phyloP scores from a whole-genome alignment of 2,113 vertebrate genomes.

The Cacatua alba region DNA sequence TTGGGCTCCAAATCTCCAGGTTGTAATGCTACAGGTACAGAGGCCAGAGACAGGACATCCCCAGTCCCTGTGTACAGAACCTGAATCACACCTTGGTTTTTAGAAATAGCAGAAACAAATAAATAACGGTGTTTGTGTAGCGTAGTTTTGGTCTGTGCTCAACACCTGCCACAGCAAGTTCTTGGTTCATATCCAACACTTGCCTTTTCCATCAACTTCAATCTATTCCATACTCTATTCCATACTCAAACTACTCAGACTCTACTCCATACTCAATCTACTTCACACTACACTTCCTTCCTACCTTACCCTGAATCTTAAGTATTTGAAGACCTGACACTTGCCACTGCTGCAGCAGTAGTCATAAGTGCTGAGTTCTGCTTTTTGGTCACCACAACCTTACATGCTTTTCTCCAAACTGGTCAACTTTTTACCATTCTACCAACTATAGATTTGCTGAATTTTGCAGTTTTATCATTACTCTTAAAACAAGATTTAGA shows the following conservation, averaged over 20 bases:
- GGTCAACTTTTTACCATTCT: background rate
- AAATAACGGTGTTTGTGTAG: background rate
- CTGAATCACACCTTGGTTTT: background rate
- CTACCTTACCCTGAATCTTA: background rate
- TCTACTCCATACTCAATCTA: no score
- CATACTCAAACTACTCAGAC: background rate
- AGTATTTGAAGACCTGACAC: background rate
- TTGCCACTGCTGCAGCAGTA: background rate
- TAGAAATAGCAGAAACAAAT: background rate
- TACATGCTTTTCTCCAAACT: background rate
- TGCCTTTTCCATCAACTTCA: background rate
- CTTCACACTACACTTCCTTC: background rate
- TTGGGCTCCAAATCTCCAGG: fast-evolving
- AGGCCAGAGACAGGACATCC: background rate
- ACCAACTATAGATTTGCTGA: background rate
- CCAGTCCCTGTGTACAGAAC: background rate
- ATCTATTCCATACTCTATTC: background rate
- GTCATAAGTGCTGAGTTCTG: background rate
- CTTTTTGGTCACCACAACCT: background rate
- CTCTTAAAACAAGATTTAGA: background rate
- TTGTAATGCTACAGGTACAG: no score
- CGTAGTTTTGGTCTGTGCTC: background rate
- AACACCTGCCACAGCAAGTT: background rate
- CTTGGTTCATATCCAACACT: background rate
- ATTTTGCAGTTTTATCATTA: background rate